A percentile compares a stretch with the other conserved stretches of the same genome.
These are phyloP conservation scores for Arge pagana DNA, from an alignment of 2,888 invertebrate species.

Conservation along the genomic window DNA sequence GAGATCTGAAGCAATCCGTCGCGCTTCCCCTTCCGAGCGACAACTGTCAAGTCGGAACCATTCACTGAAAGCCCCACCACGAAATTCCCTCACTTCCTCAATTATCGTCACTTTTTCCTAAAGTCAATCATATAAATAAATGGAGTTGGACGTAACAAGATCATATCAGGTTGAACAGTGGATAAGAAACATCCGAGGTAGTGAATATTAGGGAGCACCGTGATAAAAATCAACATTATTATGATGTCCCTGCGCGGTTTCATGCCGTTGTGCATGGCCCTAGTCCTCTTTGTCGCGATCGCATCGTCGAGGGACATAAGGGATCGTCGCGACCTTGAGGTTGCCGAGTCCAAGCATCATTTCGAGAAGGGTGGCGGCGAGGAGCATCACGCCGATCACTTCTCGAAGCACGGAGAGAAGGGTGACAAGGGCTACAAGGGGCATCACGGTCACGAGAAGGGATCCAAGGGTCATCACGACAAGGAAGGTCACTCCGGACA, in stretches of 20 bases:
- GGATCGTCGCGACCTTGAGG: conserved; percentile 61
- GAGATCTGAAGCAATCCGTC: no score
- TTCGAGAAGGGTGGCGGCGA: conserved; percentile 70
- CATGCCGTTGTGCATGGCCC: conserved; percentile 57
- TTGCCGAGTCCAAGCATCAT: conserved; percentile 57
- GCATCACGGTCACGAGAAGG: conserved; percentile 70
- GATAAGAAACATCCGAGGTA: conserved; percentile 6
- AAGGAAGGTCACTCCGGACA: conserved; percentile 69
- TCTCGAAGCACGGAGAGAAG: conserved; percentile 70
- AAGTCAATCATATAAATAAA: conserved; percentile 37
- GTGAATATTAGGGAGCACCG: not conserved
- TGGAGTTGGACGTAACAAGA: conserved; percentile 26
- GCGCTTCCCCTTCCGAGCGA: no score
- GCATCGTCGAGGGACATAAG: conserved; percentile 61
- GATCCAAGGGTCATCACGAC: conserved; percentile 75
- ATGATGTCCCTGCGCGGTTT: conserved; percentile 26
- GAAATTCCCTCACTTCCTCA: conserved; percentile 1
- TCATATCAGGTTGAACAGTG: conserved; percentile 30
- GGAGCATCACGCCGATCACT: conserved; percentile 69
- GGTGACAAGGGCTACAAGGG: conserved; percentile 75
- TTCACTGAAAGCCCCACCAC: conserved; percentile 10
- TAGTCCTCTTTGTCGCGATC: conserved; percentile 59
- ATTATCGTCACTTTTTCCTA: not conserved
- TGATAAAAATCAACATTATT: not conserved
- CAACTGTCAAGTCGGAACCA: no score